These are phyloP conservation scores for Beris morrisii DNA, from an alignment of 2,888 invertebrate genomes.

Conservation along the genomic window DNA sequence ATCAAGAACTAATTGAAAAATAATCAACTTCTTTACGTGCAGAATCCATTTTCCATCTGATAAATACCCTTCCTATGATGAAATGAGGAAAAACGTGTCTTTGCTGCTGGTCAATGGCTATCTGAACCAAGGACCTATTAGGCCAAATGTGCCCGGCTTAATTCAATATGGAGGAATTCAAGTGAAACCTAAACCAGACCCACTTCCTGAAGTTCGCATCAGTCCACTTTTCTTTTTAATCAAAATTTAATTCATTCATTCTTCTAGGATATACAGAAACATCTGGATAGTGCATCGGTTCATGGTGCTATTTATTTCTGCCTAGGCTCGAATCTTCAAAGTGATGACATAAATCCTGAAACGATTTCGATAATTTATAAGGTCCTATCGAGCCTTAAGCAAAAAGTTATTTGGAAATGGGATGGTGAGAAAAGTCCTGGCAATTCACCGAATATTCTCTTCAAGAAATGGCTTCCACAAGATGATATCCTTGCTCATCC, in stretches of 20 bases:
- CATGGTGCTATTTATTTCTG: slow-evolving; percentile 40
- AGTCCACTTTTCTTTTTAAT: too few species aligned
- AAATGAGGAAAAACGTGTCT: slow-evolving; percentile 51
- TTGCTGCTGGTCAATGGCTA: slow-evolving; percentile 55
- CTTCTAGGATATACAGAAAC: slow-evolving; percentile 29
- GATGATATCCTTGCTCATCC: slow-evolving; percentile 65
- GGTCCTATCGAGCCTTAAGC: slow-evolving; percentile 42
- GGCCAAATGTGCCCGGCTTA: slow-evolving; percentile 50
- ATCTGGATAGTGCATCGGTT: slow-evolving; percentile 31
- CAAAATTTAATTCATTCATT: background rate
- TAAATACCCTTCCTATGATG: slow-evolving; percentile 39
- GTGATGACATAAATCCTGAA: slow-evolving; percentile 33
- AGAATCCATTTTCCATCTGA: slow-evolving; percentile 37
- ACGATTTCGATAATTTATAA: slow-evolving; percentile 12
- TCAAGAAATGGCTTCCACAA: slow-evolving; percentile 44
- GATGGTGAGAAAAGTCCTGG: slow-evolving; percentile 43
- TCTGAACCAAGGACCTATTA: slow-evolving; percentile 48
- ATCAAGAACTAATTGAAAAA: background rate
- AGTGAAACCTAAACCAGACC: slow-evolving; percentile 45
- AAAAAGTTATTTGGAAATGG: slow-evolving; percentile 50
- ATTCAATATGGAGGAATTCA: slow-evolving; percentile 59
- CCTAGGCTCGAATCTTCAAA: slow-evolving; percentile 37
- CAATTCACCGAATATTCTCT: slow-evolving; percentile 47
- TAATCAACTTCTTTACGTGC: background rate
- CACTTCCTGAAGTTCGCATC: slow-evolving; percentile 36